Conservation (phyloP, 37 sponge, comb jelly and placozoan genomes). For the Corticium candelabrum region DNA sequence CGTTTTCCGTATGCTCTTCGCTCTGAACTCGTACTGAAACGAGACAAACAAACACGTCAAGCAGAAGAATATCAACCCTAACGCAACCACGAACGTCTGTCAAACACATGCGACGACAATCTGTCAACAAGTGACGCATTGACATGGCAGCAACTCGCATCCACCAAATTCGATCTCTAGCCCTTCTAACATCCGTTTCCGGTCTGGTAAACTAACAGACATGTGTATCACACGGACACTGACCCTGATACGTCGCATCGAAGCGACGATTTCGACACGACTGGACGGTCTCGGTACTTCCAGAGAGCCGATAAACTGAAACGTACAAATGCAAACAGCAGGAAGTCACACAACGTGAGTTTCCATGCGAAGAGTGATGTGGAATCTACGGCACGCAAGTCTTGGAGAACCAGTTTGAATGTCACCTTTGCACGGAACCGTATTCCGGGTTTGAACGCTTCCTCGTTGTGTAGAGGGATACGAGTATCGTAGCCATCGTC, state of each 20-base stretch:
- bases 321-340: not conserved
- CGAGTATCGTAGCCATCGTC: conserved; percentile 73
- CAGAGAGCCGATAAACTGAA: conserved; percentile 84
- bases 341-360: not conserved
- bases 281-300: conserved; percentile 78
- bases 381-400: not conserved
- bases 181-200: too few species aligned
- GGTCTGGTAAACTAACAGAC: too few species aligned
- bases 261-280: conserved; percentile 88
- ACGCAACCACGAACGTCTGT: too few species aligned
- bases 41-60: not conserved
- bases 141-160: too few species aligned
- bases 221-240: too few species aligned
- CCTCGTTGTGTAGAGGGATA: conserved; percentile 87
- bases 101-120: too few species aligned
- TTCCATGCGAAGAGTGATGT: not conserved
- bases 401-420: not conserved
- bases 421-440: conserved; percentile 80
- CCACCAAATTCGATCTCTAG: too few species aligned
- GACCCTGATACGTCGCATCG: conserved; percentile 90
- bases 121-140: too few species aligned
- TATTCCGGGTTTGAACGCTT: conserved; percentile 79
- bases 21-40: conserved; percentile 81
- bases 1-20: conserved; percentile 74
- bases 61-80: not conserved